A percentile compares a stretch with the other conserved stretches of the same genome.
These are phyloP conservation scores for Drosophila histrio DNA, from an alignment of 2,888 invertebrate species.

Conservation along the genomic window DNA sequence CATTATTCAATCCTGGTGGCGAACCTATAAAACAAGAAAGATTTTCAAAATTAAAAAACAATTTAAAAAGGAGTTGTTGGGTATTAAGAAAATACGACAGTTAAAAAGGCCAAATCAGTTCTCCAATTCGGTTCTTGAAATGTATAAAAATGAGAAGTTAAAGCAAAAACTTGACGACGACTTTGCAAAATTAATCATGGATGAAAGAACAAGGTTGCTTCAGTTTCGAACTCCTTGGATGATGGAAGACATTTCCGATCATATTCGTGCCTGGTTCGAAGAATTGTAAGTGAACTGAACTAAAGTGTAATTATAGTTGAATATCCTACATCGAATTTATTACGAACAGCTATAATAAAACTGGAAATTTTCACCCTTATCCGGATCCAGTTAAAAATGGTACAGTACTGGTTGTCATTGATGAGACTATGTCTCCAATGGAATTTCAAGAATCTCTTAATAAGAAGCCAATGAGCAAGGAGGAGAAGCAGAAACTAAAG, in stretches of 20 bases:
- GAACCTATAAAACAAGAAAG: conserved; percentile 64
- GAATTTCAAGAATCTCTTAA: conserved; percentile 81
- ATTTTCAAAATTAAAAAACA: conserved; percentile 47
- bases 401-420: conserved; percentile 84
- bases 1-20: conserved; percentile 76
- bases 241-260: conserved; percentile 90
- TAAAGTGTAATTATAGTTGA: neutral
- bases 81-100: conserved; percentile 60
- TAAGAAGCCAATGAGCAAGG: conserved; percentile 72
- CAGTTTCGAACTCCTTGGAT: conserved; percentile 85
- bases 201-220: conserved; percentile 85
- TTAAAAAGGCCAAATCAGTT: conserved; percentile 42
- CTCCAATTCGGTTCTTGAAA: conserved; percentile 57
- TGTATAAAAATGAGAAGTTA: conserved; percentile 65
- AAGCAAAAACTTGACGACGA: conserved; percentile 65
- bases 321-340: neutral
- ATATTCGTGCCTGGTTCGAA: conserved; percentile 90
- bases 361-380: conserved; percentile 84
- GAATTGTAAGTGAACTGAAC: conserved; percentile 85
- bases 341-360: conserved; percentile 72
- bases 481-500: conserved; percentile 77
- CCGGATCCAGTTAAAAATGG: conserved; percentile 85
- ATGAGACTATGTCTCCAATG: conserved; percentile 83
- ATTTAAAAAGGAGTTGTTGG: conserved; percentile 65
- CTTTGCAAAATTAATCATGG: conserved; percentile 82